These are phyloP conservation scores for Aphidoletes aphidimyza DNA, from an alignment of 2,888 invertebrate species.

Conservation along the genomic window DNA sequence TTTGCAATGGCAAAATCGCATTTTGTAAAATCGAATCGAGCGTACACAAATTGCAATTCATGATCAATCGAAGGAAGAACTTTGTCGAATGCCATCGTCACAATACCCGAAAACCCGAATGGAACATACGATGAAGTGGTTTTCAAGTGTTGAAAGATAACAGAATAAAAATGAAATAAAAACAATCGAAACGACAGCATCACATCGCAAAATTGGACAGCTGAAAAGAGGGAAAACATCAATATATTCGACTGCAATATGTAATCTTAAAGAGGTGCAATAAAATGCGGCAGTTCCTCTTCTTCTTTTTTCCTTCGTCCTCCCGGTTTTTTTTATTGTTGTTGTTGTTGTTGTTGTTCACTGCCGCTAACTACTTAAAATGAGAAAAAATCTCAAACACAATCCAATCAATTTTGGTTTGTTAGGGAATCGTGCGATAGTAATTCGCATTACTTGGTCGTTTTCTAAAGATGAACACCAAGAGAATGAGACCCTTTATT, in stretches of 20 bases:
- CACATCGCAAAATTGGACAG: constrained; percentile 51
- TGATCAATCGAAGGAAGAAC: constrained; percentile 47
- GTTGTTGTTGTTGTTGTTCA: no score
- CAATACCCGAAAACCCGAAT: not conserved
- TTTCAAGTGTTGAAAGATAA: constrained; percentile 48
- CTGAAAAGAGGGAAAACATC: constrained; percentile 51
- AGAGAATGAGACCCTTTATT: constrained; percentile 47
- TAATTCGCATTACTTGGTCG: constrained; percentile 36
- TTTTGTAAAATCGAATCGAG: constrained; percentile 19
- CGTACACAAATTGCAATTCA: constrained; percentile 49
- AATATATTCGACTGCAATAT: constrained; percentile 43
- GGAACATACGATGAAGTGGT: constrained; percentile 48
- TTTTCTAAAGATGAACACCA: not conserved
- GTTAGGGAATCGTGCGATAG: constrained; percentile 51
- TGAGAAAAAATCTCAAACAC: constrained; percentile 37
- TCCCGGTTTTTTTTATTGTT: no score
- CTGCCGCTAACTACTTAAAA: constrained; percentile 1
- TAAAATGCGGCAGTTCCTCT: constrained; percentile 8
- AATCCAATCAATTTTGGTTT: constrained; percentile 46
- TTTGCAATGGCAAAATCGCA: no score
- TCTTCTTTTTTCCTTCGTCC: no score
- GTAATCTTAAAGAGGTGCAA: constrained; percentile 51
- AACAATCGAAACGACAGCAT: constrained; percentile 45
- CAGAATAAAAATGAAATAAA: constrained; percentile 49
- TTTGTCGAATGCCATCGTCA: constrained; percentile 17